Evolutionary conservation across 2,113 vertebrate species (phyloP).

Genomic region (Piprites chloris): DNA sequence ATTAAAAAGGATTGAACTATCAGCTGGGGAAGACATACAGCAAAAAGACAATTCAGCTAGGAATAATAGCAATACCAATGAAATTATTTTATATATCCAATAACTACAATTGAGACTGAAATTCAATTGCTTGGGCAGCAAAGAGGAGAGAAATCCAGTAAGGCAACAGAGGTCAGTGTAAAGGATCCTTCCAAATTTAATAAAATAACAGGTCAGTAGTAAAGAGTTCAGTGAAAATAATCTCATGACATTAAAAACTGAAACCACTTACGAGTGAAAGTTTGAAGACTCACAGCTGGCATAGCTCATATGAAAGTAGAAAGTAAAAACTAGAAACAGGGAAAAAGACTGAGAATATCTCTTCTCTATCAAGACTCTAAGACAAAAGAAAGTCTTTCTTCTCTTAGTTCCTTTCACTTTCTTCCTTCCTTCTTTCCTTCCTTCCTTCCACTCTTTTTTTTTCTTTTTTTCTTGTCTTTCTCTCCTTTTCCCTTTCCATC

Average conservation of each 20-base stretch:
- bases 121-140: not conserved
- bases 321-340: not conserved
- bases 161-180: not conserved
- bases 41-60: not conserved
- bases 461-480: rapidly evolving
- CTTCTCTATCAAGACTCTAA: not conserved
- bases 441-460: rapidly evolving
- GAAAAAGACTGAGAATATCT: not conserved
- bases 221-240: not conserved
- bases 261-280: not conserved
- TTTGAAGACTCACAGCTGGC: not conserved
- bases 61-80: conserved; percentile 12
- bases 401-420: rapidly evolving
- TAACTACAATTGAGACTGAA: not conserved
- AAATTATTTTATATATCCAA: not conserved
- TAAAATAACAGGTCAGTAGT: not conserved
- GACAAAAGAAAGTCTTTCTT: not conserved
- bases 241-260: not conserved
- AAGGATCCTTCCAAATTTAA: not conserved
- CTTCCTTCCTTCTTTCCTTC: too few species aligned
- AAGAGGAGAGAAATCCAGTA: not conserved
- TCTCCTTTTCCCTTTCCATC: not conserved
- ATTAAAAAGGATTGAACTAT: conserved; percentile 27
- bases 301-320: not conserved
- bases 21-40: not conserved